phyloP scores from a whole-genome alignment of 1,140 invertebrate species.

The Aricia agestis region DNA sequence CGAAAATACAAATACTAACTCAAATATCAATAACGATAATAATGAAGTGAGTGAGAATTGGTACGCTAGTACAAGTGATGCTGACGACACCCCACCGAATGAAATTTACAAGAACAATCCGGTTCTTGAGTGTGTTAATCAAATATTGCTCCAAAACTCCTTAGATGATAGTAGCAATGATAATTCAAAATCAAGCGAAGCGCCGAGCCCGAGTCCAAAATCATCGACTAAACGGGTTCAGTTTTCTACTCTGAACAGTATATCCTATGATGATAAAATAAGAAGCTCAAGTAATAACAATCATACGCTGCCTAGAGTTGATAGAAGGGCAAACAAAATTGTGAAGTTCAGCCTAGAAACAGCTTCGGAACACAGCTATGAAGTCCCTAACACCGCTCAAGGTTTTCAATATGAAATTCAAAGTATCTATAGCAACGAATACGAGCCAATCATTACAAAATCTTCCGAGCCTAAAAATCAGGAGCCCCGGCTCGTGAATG shows the following conservation, averaged over 20 bases:
- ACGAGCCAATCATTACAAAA: constrained; percentile 79
- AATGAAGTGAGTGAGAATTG: constrained; percentile 80
- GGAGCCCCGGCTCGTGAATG: constrained; percentile 33
- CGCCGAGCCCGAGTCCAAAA: constrained; percentile 72
- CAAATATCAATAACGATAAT: constrained; percentile 50
- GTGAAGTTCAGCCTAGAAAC: constrained; percentile 75
- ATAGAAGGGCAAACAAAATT: constrained; percentile 70
- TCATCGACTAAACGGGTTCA: constrained; percentile 70
- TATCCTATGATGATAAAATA: constrained; percentile 72
- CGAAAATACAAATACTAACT: constrained; percentile 57
- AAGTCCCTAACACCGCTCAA: constrained; percentile 71
- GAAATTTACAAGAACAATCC: constrained; percentile 84
- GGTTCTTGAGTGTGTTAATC: constrained; percentile 86
- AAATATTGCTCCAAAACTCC: constrained; percentile 81
- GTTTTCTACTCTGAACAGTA: constrained; percentile 74
- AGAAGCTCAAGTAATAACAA: constrained; percentile 50
- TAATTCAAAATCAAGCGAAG: constrained; percentile 67
- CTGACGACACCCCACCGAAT: constrained; percentile 80
- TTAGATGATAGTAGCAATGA: constrained; percentile 74
- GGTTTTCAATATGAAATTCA: constrained; percentile 78
- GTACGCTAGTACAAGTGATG: constrained; percentile 82
- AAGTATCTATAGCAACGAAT: constrained; percentile 80
- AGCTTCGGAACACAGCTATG: constrained; percentile 73
- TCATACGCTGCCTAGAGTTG: constrained; percentile 60
- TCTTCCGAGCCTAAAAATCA: constrained; percentile 60